Conservation (phyloP, 2,888 invertebrate species). For the Drosophila anceps region DNA sequence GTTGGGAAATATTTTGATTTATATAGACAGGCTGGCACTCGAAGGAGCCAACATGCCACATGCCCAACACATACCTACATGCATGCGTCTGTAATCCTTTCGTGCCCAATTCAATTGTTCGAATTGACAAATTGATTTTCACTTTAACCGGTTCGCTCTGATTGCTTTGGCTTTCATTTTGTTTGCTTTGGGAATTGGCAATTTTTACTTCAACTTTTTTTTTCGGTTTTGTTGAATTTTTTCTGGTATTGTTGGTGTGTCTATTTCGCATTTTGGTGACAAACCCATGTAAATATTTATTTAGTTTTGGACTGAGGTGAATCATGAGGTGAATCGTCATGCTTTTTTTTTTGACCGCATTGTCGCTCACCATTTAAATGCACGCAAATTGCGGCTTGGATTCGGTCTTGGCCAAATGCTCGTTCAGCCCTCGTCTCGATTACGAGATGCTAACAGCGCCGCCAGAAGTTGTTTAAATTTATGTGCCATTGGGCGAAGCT, state of each 20-base stretch:
- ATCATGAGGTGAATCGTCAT: constrained; percentile 52
- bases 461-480: constrained; percentile 68
- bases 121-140: constrained; percentile 78
- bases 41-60: constrained; percentile 25
- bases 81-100: constrained; percentile 68
- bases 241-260: constrained; percentile 33
- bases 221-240: background rate
- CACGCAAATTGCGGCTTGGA: constrained; percentile 65
- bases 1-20: constrained; percentile 75
- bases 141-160: constrained; percentile 67
- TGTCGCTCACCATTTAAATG: constrained; percentile 66
- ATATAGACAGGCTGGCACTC: constrained; percentile 58
- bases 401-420: constrained; percentile 44
- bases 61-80: background rate
- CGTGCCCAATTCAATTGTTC: constrained; percentile 76
- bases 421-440: constrained; percentile 50
- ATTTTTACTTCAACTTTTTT: constrained; percentile 32
- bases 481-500: constrained; percentile 67
- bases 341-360: constrained; percentile 16
- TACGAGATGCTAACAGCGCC: constrained; percentile 52
- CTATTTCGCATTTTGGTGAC: constrained; percentile 69
- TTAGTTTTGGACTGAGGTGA: constrained; percentile 65
- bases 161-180: constrained; percentile 70
- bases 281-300: constrained; percentile 78
- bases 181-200: constrained; percentile 73